Conservation (phyloP, 2,797 vertebrate species). For the Lagodon rhomboides region DNA sequence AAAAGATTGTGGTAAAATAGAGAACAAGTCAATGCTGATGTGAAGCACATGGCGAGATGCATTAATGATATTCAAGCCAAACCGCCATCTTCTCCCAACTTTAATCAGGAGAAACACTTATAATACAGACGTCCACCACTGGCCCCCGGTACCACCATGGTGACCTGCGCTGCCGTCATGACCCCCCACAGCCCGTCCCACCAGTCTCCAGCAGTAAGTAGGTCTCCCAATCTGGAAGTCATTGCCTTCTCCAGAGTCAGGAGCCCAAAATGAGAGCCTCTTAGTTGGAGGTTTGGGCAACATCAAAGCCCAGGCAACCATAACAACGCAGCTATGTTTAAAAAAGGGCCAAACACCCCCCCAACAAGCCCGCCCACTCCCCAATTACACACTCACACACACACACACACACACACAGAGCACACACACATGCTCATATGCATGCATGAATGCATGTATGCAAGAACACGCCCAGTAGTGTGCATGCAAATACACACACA, state of each 20-base stretch:
- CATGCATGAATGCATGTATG: constrained; percentile 59
- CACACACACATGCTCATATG: constrained; percentile 25
- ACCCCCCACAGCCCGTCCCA: constrained; percentile 55
- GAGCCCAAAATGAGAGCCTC: constrained; percentile 85
- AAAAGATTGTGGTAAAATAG: neutral
- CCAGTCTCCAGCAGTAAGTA: constrained; percentile 47
- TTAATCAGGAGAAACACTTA: neutral
- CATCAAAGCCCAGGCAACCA: constrained; percentile 87
- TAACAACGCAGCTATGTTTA: constrained; percentile 87
- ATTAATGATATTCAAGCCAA: neutral
- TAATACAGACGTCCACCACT: neutral
- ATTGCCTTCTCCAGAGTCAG: constrained; percentile 82
- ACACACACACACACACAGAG: constrained; percentile 33
- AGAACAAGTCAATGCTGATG: neutral
- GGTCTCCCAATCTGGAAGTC: constrained; percentile 86
- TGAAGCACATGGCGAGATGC: neutral
- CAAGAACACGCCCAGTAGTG: constrained; percentile 62
- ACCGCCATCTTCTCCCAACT: neutral
- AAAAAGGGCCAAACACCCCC: constrained; percentile 78
- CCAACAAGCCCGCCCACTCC: constrained; percentile 66
- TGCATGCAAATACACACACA: constrained; percentile 48
- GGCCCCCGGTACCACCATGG: neutral
- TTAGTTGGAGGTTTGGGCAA: constrained; percentile 86
- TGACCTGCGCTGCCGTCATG: constrained; percentile 41
- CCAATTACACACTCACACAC: constrained; percentile 64